phyloP scores from a whole-genome alignment of 2,113 vertebrate species.

The Albula goreensis region DNA sequence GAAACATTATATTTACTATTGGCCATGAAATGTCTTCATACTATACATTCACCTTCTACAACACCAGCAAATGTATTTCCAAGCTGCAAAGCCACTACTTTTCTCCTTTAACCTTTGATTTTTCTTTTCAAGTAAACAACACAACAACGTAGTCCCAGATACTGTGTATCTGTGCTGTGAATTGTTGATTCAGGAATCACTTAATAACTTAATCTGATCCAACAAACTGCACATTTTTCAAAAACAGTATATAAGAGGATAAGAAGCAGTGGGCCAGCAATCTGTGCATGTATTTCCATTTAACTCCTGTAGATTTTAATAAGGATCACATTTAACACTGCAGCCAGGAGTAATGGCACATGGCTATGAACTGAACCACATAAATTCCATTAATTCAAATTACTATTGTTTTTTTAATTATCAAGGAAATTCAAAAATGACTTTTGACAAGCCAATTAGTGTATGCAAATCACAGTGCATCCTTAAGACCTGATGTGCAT shows the following conservation, averaged over 20 bases:
- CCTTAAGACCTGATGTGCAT: slow-evolving; percentile 36
- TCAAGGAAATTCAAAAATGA: slow-evolving; percentile 47
- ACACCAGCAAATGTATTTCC: too few species aligned
- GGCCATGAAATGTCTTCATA: background rate
- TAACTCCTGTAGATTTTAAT: slow-evolving; percentile 40
- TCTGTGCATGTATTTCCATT: slow-evolving; percentile 38
- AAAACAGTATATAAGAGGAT: background rate
- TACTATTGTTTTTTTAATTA: slow-evolving; percentile 59
- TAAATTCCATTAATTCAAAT: slow-evolving; percentile 54
- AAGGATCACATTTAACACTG: slow-evolving; percentile 28
- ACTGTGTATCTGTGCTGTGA: background rate
- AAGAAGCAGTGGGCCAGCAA: slow-evolving; percentile 22
- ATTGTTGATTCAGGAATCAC: background rate
- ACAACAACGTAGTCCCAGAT: background rate
- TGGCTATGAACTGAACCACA: slow-evolving; percentile 43
- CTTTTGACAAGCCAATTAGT: slow-evolving; percentile 57
- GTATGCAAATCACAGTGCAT: slow-evolving; percentile 47
- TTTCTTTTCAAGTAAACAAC: too few species aligned
- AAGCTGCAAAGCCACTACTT: too few species aligned
- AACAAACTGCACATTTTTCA: background rate
- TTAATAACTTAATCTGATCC: background rate
- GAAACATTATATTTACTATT: background rate
- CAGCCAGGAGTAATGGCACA: slow-evolving; percentile 29
- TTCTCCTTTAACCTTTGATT: too few species aligned
- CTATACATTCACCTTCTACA: background rate